A percentile compares a stretch with the other conserved stretches of the same genome.
Evolutionary conservation across 2,888 invertebrate genomes (phyloP).

Genomic region (Altica lythri): DNA sequence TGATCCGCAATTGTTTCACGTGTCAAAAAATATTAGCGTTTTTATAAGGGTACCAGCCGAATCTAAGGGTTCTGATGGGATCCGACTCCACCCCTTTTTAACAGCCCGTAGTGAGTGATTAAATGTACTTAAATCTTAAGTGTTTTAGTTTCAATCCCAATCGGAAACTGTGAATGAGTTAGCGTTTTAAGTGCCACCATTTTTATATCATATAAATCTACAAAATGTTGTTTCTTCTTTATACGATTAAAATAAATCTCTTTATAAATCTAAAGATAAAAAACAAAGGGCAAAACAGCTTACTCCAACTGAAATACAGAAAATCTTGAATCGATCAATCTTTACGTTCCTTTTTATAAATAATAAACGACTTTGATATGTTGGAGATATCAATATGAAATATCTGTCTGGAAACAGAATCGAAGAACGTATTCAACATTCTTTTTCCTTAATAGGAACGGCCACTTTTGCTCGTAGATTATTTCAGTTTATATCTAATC

Average conservation of each 20-base stretch:
- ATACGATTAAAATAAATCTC: too few relatives aligned
- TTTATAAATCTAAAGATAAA: too few relatives aligned
- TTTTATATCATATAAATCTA: too few relatives aligned
- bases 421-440: slow-evolving; percentile 20
- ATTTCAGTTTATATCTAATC: slow-evolving; percentile 11
- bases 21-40: slow-evolving; percentile 13
- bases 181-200: too few relatives aligned
- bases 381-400: slow-evolving; percentile 25
- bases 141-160: too few relatives aligned
- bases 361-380: slow-evolving; percentile 26
- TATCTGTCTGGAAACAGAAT: slow-evolving; percentile 17
- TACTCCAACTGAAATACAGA: slow-evolving; percentile 12
- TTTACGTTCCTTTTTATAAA: slow-evolving; percentile 18
- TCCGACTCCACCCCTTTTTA: slow-evolving; percentile 10
- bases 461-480: slow-evolving; percentile 12
- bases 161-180: too few relatives aligned
- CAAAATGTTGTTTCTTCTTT: too few relatives aligned
- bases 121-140: slow-evolving; percentile 8
- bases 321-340: slow-evolving; percentile 19
- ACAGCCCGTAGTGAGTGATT: slow-evolving; percentile 9
- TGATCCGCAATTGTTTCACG: slow-evolving; percentile 9
- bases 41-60: slow-evolving; percentile 18
- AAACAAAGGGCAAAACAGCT: slow-evolving; percentile 7
- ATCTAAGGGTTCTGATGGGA: slow-evolving; percentile 15
- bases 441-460: slow-evolving; percentile 21